Base-by-base conservation (phyloP, 2,888 invertebrate genomes). In the Cylloceria caligata region DNA sequence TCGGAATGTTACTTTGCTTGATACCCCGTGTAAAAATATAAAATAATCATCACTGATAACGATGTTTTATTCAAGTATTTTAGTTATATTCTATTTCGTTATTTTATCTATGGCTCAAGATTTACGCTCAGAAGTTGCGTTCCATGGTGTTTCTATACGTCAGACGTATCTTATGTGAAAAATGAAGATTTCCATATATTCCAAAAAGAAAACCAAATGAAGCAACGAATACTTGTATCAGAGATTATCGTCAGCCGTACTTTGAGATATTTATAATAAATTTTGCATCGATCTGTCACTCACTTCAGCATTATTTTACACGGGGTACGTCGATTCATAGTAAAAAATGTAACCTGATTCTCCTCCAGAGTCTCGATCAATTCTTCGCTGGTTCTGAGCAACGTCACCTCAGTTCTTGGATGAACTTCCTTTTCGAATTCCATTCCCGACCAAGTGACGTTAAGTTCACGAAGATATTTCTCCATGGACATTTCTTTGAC, bases 401-500 rank as follows among this genome's bases (percentile, higher is more conserved):
- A 93, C 82, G 96, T 96, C 88, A 97, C 97, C n/a, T 96, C 95
- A 11, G 99, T 99, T 89, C 99, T 94, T 3, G 96, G 93, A 93
- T 99, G 99, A 69, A 95, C 94, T 93, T 99, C 98, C 93, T 97
- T 96, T 88, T 97, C 97, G 90, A 99, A 98, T 93, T 98, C 97
- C 97, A 98, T 97, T 1, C 95, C 95, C 57, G 97, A 96, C 98
- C 99, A 99, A 0, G 98, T 99, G 3, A 96, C 95, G 89, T 98
- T 96, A 78, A 99, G 93, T 89, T 99, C 99, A 86, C 97, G 95
- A 67, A 99, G 94, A 74, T 97, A 96, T 92, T 98, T 99, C 93
- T 99, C 99, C 98, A 99, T 99, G 1, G 98, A 97, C 97, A 98
- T 98, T 94, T 99, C 99, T 93, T 99, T 99, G 0, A 98, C 98